A percentile compares a stretch with the other conserved stretches of the same genome.
phyloP scores from a whole-genome alignment of 2,113 vertebrate species.

The Dromaius novaehollandiae region DNA sequence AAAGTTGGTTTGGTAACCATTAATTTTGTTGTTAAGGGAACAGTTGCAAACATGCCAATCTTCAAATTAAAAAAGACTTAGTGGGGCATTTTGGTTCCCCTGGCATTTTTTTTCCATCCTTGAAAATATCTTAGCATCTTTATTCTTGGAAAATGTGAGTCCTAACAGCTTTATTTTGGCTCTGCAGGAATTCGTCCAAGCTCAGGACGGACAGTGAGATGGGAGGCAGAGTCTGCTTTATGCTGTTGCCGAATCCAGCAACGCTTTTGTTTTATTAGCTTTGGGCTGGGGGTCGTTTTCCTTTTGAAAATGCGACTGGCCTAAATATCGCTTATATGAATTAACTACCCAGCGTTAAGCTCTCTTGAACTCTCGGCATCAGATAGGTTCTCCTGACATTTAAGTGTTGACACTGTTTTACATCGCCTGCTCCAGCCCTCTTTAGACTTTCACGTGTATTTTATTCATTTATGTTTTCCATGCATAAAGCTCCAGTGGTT shows the following conservation, averaged over 20 bases:
- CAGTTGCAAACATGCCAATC: not conserved
- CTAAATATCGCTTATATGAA: not conserved
- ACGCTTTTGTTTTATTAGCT: not conserved
- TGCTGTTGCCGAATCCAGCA: not conserved
- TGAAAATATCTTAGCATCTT: not conserved
- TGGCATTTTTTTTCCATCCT: not conserved
- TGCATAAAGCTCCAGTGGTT: slow-evolving; percentile 92
- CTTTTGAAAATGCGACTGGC: not conserved
- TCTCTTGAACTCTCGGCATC: not conserved
- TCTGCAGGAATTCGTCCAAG: not conserved
- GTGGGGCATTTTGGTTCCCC: not conserved
- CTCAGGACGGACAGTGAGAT: not conserved
- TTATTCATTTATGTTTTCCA: not conserved
- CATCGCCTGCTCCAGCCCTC: not conserved
- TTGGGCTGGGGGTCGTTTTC: not conserved
- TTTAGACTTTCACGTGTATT: not conserved
- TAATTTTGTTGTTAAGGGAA: not conserved
- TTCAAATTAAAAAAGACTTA: not conserved
- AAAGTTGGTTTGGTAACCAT: slow-evolving; percentile 24
- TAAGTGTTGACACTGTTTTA: accelerated
- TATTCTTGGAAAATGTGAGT: not conserved
- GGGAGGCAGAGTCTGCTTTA: not conserved
- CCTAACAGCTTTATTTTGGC: not conserved
- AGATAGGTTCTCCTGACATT: not conserved
- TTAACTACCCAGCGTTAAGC: not conserved